Percentiles rank a stretch among this genome's conserved stretches.
Conservation (phyloP, 2,888 invertebrate genomes). For the Lepeophtheirus nordmannii region DNA sequence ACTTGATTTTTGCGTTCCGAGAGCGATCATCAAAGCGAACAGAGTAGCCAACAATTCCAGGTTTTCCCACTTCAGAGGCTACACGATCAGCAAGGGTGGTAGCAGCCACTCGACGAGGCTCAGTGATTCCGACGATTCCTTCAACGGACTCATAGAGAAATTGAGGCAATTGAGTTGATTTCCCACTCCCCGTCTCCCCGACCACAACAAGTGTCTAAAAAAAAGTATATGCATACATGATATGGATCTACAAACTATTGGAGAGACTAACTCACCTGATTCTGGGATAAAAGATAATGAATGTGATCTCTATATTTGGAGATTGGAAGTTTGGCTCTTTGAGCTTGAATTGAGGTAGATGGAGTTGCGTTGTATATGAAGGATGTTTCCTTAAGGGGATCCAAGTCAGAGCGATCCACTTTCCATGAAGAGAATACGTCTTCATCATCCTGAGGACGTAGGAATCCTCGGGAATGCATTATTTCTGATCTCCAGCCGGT, state of each 20-base stretch:
- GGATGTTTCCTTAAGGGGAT: slow-evolving; percentile 42
- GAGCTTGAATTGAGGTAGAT: slow-evolving; percentile 63
- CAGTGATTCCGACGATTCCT: slow-evolving; percentile 70
- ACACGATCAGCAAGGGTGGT: slow-evolving; percentile 72
- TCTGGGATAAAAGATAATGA: slow-evolving; percentile 71
- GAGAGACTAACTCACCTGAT: slow-evolving; percentile 58
- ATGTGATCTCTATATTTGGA: slow-evolving; percentile 71
- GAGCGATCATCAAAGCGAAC: slow-evolving; percentile 54
- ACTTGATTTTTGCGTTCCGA: slow-evolving; percentile 57
- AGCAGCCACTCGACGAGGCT: slow-evolving; percentile 79
- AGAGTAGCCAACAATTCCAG: slow-evolving; percentile 61
- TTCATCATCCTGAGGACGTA: background rate
- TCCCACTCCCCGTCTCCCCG: slow-evolving; percentile 91
- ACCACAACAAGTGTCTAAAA: slow-evolving; percentile 31
- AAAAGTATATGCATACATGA: background rate
- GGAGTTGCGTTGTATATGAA: slow-evolving; percentile 73
- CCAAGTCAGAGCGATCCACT: slow-evolving; percentile 41
- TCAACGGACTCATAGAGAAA: slow-evolving; percentile 66
- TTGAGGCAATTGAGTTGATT: slow-evolving; percentile 89
- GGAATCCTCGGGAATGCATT: background rate
- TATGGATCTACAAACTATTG: background rate
- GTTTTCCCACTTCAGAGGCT: slow-evolving; percentile 64
- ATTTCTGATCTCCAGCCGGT: no score
- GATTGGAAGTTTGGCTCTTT: slow-evolving; percentile 70
- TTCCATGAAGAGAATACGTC: slow-evolving; percentile 28